Evolutionary conservation across 2,797 vertebrate genomes (phyloP), one percentile per base, ranked within the genome.

Genomic region (Siniperca obscura): DNA sequence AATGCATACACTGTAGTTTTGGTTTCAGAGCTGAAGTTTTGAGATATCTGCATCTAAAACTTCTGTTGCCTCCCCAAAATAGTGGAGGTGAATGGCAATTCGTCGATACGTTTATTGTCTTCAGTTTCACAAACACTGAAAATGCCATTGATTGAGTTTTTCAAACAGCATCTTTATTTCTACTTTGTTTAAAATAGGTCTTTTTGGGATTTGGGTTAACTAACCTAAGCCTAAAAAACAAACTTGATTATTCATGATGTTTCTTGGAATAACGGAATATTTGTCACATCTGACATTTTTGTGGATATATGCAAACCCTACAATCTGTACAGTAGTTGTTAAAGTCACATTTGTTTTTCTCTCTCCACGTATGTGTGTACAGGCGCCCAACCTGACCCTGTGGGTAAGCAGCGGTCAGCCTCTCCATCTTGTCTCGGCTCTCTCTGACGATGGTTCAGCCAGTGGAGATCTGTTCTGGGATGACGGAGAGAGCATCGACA

Each of bases 381-480:
- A 97, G 97, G 93, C 89, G 64, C 95, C 97, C 0, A 96, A 95
- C 72, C 91, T 89, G 44, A 97, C 96, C 10, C 94, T 95, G 0
- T 87, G 94, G 94, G 86, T 69, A 0, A 97, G 95, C 79, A 95
- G 84, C 11, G 70, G 93, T 7, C 97, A 97, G 87, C 95, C 96
- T 0, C 90, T 98, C 77, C 93, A 84, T 79, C 91, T 98, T 55
- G 78, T 97, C 0, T 94, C 94, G 0, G 93, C 96, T 46, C 93
- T 98, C 44, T 95, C 95, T 5, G 93, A 88, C 0, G 90, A 92
- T 0, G 94, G 92, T 50, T 90, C 89, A 0, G 96, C 97, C n/a
- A 87, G 87, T 34, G 97, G 97, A 11, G 96, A 97, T 85, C 89
- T 98, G 68, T 98, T 96, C 91, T 98, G 97, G 97, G 97, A 98